These are phyloP conservation scores for Felis chaus DNA, from an alignment of 2,113 vertebrate genomes.

Conservation along the genomic window DNA sequence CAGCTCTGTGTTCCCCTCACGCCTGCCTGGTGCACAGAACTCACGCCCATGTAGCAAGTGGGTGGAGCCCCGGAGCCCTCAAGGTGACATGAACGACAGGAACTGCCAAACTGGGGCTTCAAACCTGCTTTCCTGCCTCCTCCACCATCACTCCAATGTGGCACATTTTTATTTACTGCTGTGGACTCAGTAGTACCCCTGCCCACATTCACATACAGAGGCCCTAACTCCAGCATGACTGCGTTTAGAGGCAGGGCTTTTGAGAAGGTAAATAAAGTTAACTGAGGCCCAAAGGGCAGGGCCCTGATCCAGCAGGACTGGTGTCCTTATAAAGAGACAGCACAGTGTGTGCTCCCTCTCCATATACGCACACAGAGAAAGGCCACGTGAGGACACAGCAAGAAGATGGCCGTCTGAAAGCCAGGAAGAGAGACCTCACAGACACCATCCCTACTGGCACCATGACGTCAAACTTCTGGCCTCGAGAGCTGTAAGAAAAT, in stretches of 20 bases:
- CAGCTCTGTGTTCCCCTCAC: rapidly evolving
- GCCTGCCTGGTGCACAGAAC: neutral
- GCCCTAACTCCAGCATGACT: neutral
- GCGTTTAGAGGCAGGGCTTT: neutral
- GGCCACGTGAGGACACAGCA: neutral
- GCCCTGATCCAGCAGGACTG: neutral
- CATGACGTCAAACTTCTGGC: neutral
- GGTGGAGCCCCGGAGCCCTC: neutral
- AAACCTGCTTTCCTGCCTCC: neutral
- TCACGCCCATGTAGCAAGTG: rapidly evolving
- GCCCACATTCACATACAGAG: neutral
- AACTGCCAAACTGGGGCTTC: neutral
- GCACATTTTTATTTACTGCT: neutral
- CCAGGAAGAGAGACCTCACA: neutral
- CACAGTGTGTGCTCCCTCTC: too few relatives aligned
- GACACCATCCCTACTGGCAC: neutral
- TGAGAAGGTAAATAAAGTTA: neutral
- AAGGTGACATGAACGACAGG: rapidly evolving
- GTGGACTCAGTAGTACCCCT: neutral
- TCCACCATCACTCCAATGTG: neutral
- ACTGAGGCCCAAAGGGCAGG: neutral
- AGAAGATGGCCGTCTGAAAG: neutral
- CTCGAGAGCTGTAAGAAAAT: neutral
- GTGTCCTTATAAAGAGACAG: neutral
- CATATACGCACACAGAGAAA: too few relatives aligned